Conservation (phyloP, 2,797 vertebrate species). For the Gila robusta region DNA sequence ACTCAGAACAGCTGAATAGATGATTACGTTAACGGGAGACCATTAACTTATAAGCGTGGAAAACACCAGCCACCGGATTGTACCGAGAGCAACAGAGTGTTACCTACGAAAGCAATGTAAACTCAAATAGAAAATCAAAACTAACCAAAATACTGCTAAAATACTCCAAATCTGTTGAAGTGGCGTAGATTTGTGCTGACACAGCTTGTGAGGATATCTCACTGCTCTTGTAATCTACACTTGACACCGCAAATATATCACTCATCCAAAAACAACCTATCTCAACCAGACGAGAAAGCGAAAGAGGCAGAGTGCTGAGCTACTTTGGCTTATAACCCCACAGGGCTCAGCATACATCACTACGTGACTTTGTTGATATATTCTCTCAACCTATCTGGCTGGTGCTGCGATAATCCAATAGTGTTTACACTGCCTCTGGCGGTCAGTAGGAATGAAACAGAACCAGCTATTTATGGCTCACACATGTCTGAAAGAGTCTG, state of each 20-base stretch:
- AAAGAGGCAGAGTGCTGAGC: neutral
- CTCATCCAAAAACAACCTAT: neutral
- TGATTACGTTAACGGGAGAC: neutral
- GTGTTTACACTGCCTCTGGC: too few species aligned
- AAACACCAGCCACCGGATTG: neutral
- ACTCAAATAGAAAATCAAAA: neutral
- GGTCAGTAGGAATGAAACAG: too few species aligned
- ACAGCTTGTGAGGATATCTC: neutral
- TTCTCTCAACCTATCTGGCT: neutral
- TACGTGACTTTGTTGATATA: neutral
- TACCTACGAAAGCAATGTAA: neutral
- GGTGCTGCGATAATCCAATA: neutral
- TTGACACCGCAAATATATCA: neutral
- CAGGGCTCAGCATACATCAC: neutral
- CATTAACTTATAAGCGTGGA: neutral
- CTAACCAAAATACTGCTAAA: neutral
- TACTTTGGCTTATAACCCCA: neutral
- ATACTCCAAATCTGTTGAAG: neutral
- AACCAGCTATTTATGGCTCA: neutral
- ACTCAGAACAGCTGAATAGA: neutral
- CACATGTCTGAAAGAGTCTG: neutral
- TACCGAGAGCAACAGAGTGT: neutral
- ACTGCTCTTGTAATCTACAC: neutral
- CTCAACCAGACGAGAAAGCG: neutral
- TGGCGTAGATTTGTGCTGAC: neutral